Conservation (phyloP, 2,797 vertebrate genomes). For the Sitta carolinensis region DNA sequence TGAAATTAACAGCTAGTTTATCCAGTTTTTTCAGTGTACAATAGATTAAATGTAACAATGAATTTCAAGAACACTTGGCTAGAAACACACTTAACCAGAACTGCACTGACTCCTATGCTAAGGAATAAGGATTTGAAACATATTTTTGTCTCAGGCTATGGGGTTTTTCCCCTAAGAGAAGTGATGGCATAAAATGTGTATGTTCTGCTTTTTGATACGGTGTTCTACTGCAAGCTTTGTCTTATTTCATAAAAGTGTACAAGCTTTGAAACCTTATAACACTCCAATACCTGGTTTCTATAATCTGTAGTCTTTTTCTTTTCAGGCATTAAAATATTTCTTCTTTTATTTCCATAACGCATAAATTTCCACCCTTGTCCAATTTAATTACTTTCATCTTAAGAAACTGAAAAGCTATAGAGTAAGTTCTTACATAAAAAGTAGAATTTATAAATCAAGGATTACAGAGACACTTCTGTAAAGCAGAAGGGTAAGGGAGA, state of each 20-base stretch:
- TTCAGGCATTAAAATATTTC: not conserved
- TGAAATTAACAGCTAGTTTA: not conserved
- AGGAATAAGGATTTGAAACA: not conserved
- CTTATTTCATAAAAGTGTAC: not conserved
- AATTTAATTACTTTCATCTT: not conserved
- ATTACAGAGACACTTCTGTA: not conserved
- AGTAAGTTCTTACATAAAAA: not conserved
- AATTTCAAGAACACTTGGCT: not conserved
- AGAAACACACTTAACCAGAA: not conserved
- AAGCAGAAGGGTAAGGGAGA: not conserved
- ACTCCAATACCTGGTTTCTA: not conserved
- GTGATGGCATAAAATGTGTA: fast-evolving
- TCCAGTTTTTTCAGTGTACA: not conserved
- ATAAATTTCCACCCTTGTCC: not conserved
- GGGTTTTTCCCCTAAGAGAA: not conserved
- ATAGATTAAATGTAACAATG: not conserved
- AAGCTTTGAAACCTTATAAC: not conserved
- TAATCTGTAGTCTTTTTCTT: not conserved
- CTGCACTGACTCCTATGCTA: not conserved
- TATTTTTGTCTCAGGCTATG: not conserved
- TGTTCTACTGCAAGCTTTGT: not conserved
- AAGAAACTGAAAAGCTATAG: not conserved
- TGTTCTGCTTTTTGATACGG: not conserved
- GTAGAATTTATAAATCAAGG: not conserved
- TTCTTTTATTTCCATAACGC: not conserved